Evolutionary conservation across 2,797 vertebrate species (phyloP).

Genomic region (Nasua narica): DNA sequence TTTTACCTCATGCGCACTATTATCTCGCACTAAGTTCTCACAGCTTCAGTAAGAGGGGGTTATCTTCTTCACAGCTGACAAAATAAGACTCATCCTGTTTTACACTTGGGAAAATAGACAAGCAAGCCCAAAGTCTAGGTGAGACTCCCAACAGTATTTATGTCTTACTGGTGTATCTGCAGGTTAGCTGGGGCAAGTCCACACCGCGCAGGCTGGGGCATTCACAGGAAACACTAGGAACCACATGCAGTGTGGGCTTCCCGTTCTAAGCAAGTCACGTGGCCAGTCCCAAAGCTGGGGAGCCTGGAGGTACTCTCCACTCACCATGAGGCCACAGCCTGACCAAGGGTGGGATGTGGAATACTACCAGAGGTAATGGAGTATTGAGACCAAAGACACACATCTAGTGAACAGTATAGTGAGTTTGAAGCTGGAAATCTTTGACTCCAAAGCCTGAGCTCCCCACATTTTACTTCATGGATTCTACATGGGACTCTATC

Average conservation of each 20-base stretch:
- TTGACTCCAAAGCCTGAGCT: neutral
- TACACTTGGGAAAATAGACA: neutral
- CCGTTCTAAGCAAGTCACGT: neutral
- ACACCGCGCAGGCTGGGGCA: neutral
- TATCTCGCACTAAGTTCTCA: neutral
- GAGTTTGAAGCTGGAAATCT: neutral
- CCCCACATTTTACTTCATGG: neutral
- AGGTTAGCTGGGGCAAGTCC: neutral
- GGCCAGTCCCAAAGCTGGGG: neutral
- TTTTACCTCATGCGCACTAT: neutral
- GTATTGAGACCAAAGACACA: too few species aligned
- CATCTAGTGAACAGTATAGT: neutral
- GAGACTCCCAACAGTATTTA: too few species aligned
- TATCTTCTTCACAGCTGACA: neutral
- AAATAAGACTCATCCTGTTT: neutral
- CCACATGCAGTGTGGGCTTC: neutral
- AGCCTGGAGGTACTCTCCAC: fast-evolving
- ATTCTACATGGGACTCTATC: neutral
- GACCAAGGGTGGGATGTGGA: too few species aligned
- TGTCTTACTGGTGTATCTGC: neutral
- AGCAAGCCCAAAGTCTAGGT: neutral
- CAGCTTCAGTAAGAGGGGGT: neutral
- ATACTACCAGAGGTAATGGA: neutral
- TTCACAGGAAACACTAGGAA: neutral
- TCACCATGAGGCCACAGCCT: neutral